These are phyloP conservation scores for Ornithorhynchus anatinus DNA, from an alignment of 2,113 vertebrate genomes.

Conservation along the genomic window DNA sequence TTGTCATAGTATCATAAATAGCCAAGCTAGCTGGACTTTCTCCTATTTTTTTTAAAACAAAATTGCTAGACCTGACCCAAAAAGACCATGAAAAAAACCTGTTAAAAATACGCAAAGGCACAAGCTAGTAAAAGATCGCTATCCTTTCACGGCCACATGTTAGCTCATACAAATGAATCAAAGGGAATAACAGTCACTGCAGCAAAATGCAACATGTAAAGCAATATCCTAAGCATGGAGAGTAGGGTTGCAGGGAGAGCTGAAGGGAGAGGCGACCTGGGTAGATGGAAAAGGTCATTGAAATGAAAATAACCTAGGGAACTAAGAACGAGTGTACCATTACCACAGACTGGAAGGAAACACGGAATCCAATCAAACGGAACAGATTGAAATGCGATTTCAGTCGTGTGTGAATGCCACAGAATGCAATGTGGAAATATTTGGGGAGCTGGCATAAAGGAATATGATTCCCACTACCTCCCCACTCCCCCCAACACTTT, in stretches of 20 bases:
- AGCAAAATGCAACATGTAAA: neutral
- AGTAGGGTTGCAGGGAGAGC: neutral
- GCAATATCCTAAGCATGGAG: constrained; percentile 12
- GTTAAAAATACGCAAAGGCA: constrained; percentile 15
- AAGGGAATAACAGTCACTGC: constrained; percentile 14
- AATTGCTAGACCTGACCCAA: constrained; percentile 40
- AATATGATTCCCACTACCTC: neutral
- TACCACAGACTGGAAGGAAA: constrained; percentile 57
- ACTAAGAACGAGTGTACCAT: constrained; percentile 43
- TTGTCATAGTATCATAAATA: constrained; percentile 22
- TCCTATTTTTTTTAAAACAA: constrained; percentile 37
- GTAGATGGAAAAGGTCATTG: constrained; percentile 62
- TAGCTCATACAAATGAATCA: constrained; percentile 31
- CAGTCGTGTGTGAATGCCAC: constrained; percentile 55
- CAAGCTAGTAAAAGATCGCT: constrained; percentile 30
- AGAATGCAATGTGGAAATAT: constrained; percentile 32
- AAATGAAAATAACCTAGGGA: constrained; percentile 67
- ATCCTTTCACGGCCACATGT: constrained; percentile 29
- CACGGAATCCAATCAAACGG: constrained; percentile 45
- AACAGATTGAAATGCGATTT: constrained; percentile 53
- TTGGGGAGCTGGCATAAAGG: constrained; percentile 35
- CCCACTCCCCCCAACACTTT: neutral
- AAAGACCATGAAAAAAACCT: constrained; percentile 17
- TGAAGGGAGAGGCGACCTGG: constrained; percentile 43
- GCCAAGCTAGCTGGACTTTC: neutral